Evolutionary conservation across 2,888 invertebrate species (phyloP).

Genomic region (Pegoplata infirma): DNA sequence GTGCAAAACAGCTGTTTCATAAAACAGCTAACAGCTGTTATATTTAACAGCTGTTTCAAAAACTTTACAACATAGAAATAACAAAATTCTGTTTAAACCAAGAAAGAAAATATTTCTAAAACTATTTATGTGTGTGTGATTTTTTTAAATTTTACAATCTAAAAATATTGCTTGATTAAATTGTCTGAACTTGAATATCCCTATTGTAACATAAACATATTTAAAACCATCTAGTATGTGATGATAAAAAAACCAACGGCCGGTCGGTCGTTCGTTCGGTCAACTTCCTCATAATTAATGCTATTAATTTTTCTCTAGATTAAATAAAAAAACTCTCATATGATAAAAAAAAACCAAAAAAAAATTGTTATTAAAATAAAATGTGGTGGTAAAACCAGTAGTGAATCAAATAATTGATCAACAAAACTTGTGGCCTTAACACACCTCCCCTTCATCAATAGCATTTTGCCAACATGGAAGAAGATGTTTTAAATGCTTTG

Average conservation of each 20-base stretch:
- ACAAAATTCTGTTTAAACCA: too few species aligned
- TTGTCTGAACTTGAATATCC: too few species aligned
- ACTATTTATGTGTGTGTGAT: too few species aligned
- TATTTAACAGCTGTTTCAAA: too few species aligned
- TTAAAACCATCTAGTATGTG: constrained; percentile 11
- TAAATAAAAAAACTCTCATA: not conserved
- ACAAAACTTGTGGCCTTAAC: not conserved
- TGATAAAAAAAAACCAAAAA: not conserved
- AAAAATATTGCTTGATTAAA: too few species aligned
- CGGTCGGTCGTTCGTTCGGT: constrained; percentile 41
- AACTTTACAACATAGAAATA: too few species aligned
- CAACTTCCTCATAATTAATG: constrained; percentile 47
- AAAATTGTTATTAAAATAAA: not conserved
- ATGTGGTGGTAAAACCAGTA: constrained; percentile 40
- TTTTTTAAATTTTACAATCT: too few species aligned
- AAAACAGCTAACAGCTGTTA: too few species aligned
- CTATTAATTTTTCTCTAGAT: constrained; percentile 10
- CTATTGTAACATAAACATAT: too few species aligned
- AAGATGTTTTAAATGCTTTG: constrained; percentile 80
- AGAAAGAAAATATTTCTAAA: too few species aligned
- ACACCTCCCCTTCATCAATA: constrained; percentile 3
- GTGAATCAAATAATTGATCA: constrained; percentile 16
- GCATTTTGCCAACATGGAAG: constrained; percentile 78
- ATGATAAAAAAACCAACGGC: too few species aligned
- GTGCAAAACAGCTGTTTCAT: too few species aligned